Percentiles rank a stretch among this genome's conserved stretches.
Evolutionary conservation across 2,113 vertebrate species (phyloP).

Genomic region (Sinocyclocheilus rhinocerous): DNA sequence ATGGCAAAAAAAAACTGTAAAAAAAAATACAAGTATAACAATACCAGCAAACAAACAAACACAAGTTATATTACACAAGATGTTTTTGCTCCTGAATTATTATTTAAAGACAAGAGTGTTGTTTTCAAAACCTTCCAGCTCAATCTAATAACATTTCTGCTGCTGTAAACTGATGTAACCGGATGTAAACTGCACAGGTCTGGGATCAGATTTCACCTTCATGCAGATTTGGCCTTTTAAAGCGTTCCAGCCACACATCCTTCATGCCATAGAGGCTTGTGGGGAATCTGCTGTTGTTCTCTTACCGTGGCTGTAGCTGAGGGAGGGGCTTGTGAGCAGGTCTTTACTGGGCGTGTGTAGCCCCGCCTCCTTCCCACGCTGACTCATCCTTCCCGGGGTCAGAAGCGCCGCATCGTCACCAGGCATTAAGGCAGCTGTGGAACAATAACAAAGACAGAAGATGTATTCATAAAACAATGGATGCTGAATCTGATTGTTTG

Average conservation of each 20-base stretch:
- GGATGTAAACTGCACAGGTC: not conserved
- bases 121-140: not conserved
- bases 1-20: no score
- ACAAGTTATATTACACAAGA: no score
- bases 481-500: not conserved
- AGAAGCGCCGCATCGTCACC: conserved; percentile 83
- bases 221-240: not conserved
- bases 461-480: not conserved
- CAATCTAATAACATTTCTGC: not conserved
- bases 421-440: conserved; percentile 78
- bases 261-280: not conserved
- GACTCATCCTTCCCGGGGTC: conserved; percentile 92
- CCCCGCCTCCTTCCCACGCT: conserved; percentile 86
- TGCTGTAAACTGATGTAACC: no score
- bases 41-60: no score
- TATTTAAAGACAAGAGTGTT: not conserved
- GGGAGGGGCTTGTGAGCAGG: conserved; percentile 73
- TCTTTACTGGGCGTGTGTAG: conserved; percentile 89
- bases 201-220: conserved; percentile 7
- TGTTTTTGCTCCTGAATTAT: not conserved
- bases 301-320: conserved; percentile 89
- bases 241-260: not conserved
- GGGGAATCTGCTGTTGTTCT: not conserved
- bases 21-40: no score
- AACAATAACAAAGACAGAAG: conserved; percentile 11